Evolutionary conservation across 2,888 invertebrate species (phyloP), one percentile per base, ranked within the genome.

Genomic region (Tribolium freemani): DNA sequence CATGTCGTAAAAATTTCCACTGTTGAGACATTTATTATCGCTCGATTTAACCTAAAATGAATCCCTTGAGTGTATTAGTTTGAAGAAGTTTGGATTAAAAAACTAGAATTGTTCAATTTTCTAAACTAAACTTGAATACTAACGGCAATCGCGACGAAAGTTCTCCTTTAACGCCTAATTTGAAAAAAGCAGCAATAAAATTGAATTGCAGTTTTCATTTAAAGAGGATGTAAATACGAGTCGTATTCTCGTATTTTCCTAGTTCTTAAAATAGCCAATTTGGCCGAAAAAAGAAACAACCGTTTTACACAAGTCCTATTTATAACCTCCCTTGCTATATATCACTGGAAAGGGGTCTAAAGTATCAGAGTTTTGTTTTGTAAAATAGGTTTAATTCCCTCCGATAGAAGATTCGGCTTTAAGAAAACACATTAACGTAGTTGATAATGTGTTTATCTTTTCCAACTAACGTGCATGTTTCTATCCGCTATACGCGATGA

Each of bases 381-480:
- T 64, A 64, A 64, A 64, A 64, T 64, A 53, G 64, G 53, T 54
- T 64, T 54, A 64, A 64, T 64, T 63, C 54, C 64, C 54, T 21
- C 16, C 53, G 31, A 64, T 53, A 64, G 44, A 53, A 31, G 64
- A 64, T 53, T 53, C 51, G 13, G 54, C 44, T 21, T 45, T 45
- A 63, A 63, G 63, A 63, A 63, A 63, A 63, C 63, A 63, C 51
- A 63, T 63, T 50, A 63, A 63, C 51, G 51, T 48, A 45, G 64
- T 38, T 51, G 64, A 64, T 64, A 64, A 64, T 64, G 64, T 64
- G 64, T 53, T 64, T 64, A 51, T 63, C 38, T 44, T 64, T 38
- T 53, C 51, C 64, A 44, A 64, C 21, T 45, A 60, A 60, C 46
- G 60, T 60, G 20, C 46, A 46, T 26, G 60, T 21, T 60, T 16